Evolutionary conservation across 2,113 vertebrate species (phyloP).

Genomic region (Rhinolophus sinicus): DNA sequence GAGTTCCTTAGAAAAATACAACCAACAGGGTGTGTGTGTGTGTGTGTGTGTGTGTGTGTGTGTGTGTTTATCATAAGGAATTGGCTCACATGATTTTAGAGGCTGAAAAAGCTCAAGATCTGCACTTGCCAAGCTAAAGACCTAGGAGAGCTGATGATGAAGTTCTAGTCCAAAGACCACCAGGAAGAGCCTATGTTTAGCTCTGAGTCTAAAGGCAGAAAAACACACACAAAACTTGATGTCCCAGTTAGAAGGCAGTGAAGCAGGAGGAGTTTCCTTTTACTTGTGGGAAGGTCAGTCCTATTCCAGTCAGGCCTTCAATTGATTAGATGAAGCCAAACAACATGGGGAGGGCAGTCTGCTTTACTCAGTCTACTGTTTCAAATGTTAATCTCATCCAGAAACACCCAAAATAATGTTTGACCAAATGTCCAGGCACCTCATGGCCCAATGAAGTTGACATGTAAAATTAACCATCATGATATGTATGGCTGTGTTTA

Average conservation of each 20-base stretch:
- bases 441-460: not conserved
- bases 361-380: not conserved
- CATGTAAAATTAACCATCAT: not conserved
- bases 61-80: not conserved
- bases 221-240: not conserved
- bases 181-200: not conserved
- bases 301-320: not conserved
- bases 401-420: not conserved
- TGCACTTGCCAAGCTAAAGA: not conserved
- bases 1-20: not conserved
- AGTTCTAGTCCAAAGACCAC: not conserved
- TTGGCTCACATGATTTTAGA: not conserved
- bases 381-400: not conserved
- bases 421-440: not conserved
- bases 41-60: not conserved
- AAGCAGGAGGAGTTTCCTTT: not conserved
- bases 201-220: not conserved
- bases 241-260: not conserved
- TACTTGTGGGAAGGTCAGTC: not conserved
- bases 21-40: not conserved
- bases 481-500: not conserved
- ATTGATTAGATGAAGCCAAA: not conserved
- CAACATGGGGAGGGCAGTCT: not conserved
- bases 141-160: not conserved
- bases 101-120: not conserved